Evolutionary conservation across 2,113 vertebrate species (phyloP), one percentile per base, ranked within the genome.

Genomic region (Castor canadensis): DNA sequence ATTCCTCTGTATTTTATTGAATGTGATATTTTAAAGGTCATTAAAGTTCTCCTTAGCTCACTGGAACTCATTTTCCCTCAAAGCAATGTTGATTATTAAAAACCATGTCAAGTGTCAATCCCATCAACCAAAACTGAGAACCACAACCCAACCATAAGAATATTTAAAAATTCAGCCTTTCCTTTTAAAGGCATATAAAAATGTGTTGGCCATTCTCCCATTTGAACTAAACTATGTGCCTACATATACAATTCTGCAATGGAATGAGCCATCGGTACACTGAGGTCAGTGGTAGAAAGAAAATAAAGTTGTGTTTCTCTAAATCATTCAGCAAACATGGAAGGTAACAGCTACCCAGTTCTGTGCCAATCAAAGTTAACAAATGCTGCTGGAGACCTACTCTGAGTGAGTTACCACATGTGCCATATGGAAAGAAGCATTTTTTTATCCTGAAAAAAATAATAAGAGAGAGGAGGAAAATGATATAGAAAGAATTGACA

Each of bases 1-100:
- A 89, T 97, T 96, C 92, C 90, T 54, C 43, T 96, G 40, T 87
- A 94, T 98, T 98, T 97, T 88, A 96, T 93, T 97, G 96, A 97
- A 96, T 96, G 94, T 93, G 87, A 47, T 71, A 80, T 97, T 97
- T 95, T 98, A 97, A 98, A 98, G 94, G 95, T 98, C 95, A 90
- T 98, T 98, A 98, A n/a, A 92, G n/a, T 64, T 95, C 76, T 94
- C 84, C 71, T 91, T 97, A 89, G 80, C 67, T 96, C 93, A 96
- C 81, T 97, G 87, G 43, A 97, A 79, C 69, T 96, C 96, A 93
- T 97, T 98, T 98, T 97, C 83, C 96, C 88, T 97, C 89, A 93
- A 85, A 95, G 89, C 49, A 96, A 96, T 54, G 45, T 35, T 97
- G 92, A 94, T 81, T 87, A 81, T 97, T 96, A 98, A 98, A 95